Base-by-base conservation (phyloP, 2,888 invertebrate genomes). In the Heliconius sara region DNA sequence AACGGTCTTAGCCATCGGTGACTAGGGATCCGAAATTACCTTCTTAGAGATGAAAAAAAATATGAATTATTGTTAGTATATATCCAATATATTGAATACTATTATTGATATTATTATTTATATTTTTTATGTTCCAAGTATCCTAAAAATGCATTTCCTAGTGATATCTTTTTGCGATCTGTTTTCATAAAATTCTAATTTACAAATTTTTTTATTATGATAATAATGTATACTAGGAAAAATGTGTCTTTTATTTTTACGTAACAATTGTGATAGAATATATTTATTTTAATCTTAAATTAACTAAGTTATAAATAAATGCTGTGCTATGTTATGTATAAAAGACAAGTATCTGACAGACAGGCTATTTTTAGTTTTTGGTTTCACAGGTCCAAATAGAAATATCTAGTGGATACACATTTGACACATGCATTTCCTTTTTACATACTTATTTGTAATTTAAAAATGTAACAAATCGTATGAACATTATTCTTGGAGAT, bases 161-260 rank as follows among this genome's bases (percentile, higher is more conserved):
- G 27, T 80, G 19, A 60, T 73, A 77, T 60, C 10, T 43, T 27
- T 76, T 9, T 43, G 47, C 47, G 57, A 73, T 57, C 27, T 73
- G 34, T 57, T 60, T 73, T 34, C 12, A 34, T n/a, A 30, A 57
- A 57, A 30, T 72, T 6, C 13, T 72, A 19, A 52, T 72, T 30
- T 57, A 30, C 12, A 25, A 4, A 9, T 7, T 47, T 52, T 22
- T 34, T 57, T 60, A 13, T 34, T 72, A 57, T 22, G 19, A 52
- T 67, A 30, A 73, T 25, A 43, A 39, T 47, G 70, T 25, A 43
- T 43, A 68, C 13, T 68, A 43, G 13, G 16, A 68, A n/a, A 68
- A 39, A 25, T 43, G 13, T 39, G 12, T 5, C 34, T 34, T 57
- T 60, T 60, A 73, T 60, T 39, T 73, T 60, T n/a, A 60, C 22